Evolutionary conservation across 2,888 invertebrate genomes (phyloP), one percentile per base, ranked within the genome.

Genomic region (Eudasyphora cyanicolor): DNA sequence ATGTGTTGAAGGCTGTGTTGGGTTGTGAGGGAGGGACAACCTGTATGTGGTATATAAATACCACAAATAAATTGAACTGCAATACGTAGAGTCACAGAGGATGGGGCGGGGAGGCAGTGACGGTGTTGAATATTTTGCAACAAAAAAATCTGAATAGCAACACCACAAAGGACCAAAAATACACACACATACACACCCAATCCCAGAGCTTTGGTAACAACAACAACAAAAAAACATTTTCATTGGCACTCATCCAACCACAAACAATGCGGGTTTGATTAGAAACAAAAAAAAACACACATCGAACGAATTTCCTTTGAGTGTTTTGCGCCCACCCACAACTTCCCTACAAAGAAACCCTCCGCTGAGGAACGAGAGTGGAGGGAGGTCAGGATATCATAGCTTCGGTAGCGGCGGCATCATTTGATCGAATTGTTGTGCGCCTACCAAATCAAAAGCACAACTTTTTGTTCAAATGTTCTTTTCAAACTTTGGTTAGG

Each of bases 241-340:
- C 51, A 19, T 81, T 84, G 84, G 84, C 84, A 76, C 6, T 29
- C 60, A 78, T 75, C 84, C 84, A 84, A 79, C 71, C 78, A 49
- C 42, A 71, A 81, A 73, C 75, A 78, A 78, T 62, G 67, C 17
- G 77, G 38, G 57, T 57, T 75, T 54, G 70, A 75, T 80, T 75
- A 80, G 57, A 82, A 79, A 60, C 57, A 74, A 67, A 17, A 74
- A 54, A 77, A 64, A 45, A 73, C 19, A 67, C 45, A 60, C 17
- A 32, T 29, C 17, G 60, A 73, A 67, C 29, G 76, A 67, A 82
- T 71, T 71, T 54, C n/a, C 64, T 64, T 78, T 60, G 51, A 42
- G 42, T 51, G 60, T 5, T 60, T 2, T 32, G 32, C n/a, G 17
- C n/a, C 1, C 29, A n/a, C 8, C 29, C 32, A 60, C 29, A n/a